A percentile compares a stretch with the other conserved stretches of the same genome.
phyloP scores from a whole-genome alignment of 2,888 invertebrate species.

The Archaeoteleia sp. region DNA sequence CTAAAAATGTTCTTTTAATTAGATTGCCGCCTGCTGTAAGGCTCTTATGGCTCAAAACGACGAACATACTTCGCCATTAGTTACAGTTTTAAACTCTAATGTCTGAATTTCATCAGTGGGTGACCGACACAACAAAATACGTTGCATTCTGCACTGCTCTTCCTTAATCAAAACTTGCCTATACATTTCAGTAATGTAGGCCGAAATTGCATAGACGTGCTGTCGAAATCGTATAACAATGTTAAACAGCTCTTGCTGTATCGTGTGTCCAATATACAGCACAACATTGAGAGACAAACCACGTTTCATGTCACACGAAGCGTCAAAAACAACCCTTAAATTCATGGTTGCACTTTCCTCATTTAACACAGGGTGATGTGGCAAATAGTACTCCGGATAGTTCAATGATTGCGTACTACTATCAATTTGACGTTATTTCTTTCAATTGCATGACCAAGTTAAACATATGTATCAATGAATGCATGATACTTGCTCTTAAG shows the following conservation, averaged over 20 bases:
- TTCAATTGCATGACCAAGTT: conserved; percentile 16
- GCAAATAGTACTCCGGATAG: not conserved
- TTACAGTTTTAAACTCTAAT: conserved; percentile 30
- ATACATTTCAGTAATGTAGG: conserved; percentile 57
- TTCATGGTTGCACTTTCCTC: not conserved
- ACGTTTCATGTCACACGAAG: conserved; percentile 34
- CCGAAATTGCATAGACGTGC: not conserved
- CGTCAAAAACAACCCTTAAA: conserved; percentile 4
- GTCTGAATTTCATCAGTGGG: conserved; percentile 20
- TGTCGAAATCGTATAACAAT: not conserved
- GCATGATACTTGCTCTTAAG: conserved; percentile 12
- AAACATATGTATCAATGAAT: conserved; percentile 32
- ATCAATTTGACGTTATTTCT: not conserved
- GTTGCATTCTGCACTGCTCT: conserved; percentile 50
- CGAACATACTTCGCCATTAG: conserved; percentile 19
- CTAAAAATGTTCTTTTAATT: conserved; percentile 8
- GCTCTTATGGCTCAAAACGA: conserved; percentile 19
- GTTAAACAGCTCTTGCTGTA: not conserved
- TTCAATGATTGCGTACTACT: no score
- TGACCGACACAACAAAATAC: conserved; percentile 57
- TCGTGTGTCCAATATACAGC: not conserved
- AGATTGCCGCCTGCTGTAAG: conserved; percentile 8
- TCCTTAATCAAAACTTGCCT: conserved; percentile 31
- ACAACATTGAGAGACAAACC: conserved; percentile 6
- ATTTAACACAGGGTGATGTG: conserved; percentile 5